phyloP scores from a whole-genome alignment of 2,888 invertebrate species.

The Nemoura dubitans region DNA sequence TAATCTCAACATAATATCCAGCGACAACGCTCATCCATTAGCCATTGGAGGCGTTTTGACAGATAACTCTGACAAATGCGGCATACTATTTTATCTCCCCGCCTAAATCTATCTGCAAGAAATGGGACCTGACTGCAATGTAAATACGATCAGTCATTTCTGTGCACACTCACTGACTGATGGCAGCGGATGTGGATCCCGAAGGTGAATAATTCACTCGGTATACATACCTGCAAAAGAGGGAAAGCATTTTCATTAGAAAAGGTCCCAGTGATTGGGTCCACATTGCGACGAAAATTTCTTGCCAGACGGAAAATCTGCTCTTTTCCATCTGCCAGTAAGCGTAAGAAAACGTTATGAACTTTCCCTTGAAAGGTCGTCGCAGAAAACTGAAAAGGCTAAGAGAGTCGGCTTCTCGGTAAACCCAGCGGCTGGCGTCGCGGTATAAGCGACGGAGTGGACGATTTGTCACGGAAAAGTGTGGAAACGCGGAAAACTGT shows the following conservation, averaged over 20 bases:
- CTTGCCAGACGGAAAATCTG: neutral
- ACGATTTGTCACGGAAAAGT: constrained; percentile 30
- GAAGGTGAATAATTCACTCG: neutral
- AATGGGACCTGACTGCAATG: neutral
- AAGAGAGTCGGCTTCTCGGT: constrained; percentile 8
- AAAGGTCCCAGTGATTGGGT: neutral
- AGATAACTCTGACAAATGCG: neutral
- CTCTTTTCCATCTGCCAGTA: neutral
- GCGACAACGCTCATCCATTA: neutral
- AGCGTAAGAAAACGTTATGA: neutral
- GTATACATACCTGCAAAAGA: constrained; percentile 32
- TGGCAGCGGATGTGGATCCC: neutral
- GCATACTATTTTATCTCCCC: neutral
- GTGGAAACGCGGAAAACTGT: neutral
- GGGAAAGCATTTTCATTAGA: neutral
- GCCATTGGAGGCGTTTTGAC: neutral
- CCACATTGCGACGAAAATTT: neutral
- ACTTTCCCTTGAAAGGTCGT: neutral
- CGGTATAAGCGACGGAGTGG: neutral
- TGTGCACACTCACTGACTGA: neutral
- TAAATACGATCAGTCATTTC: neutral
- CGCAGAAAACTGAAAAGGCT: neutral
- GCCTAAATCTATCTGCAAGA: neutral
- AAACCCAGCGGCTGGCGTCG: neutral
- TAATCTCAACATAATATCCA: neutral